These are phyloP conservation scores for Hydra vulgaris DNA, from an alignment of 30 jellyfish, hydroid and myxozoan species.

Conservation along the genomic window DNA sequence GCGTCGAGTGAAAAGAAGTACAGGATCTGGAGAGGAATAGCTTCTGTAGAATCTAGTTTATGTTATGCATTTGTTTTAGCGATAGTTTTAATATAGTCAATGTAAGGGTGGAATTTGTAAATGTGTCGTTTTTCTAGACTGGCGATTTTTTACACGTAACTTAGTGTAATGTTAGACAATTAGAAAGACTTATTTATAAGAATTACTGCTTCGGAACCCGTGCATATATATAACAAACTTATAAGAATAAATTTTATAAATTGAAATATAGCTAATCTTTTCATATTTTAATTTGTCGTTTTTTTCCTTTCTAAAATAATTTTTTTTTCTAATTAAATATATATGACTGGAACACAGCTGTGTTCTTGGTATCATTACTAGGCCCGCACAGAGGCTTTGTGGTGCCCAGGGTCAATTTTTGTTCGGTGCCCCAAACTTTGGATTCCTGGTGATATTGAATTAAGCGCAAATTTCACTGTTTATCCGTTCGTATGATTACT, in stretches of 20 bases:
- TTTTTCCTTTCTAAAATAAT: neutral
- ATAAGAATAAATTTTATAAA: neutral
- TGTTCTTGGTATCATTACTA: too few relatives aligned
- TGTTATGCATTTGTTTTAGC: neutral
- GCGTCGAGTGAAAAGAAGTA: slow-evolving; percentile 60
- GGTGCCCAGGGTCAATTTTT: too few relatives aligned
- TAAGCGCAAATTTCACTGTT: too few relatives aligned
- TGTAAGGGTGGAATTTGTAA: neutral
- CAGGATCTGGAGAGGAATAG: slow-evolving; percentile 73
- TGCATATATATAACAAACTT: neutral
- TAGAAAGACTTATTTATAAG: neutral
- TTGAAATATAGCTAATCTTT: neutral
- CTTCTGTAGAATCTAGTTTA: neutral
- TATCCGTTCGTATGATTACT: too few relatives aligned
- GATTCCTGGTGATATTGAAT: too few relatives aligned
- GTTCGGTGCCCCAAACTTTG: too few relatives aligned
- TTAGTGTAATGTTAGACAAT: neutral
- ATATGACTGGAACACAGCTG: too few relatives aligned
- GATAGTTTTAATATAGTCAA: neutral
- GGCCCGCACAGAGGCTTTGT: too few relatives aligned
- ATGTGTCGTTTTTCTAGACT: neutral
- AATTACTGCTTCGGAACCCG: neutral
- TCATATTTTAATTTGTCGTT: neutral
- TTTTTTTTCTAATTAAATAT: too few relatives aligned
- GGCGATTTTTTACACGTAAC: neutral